Evolutionary conservation across 2,797 vertebrate genomes (phyloP).

Genomic region (Chloroceryle amazona): DNA sequence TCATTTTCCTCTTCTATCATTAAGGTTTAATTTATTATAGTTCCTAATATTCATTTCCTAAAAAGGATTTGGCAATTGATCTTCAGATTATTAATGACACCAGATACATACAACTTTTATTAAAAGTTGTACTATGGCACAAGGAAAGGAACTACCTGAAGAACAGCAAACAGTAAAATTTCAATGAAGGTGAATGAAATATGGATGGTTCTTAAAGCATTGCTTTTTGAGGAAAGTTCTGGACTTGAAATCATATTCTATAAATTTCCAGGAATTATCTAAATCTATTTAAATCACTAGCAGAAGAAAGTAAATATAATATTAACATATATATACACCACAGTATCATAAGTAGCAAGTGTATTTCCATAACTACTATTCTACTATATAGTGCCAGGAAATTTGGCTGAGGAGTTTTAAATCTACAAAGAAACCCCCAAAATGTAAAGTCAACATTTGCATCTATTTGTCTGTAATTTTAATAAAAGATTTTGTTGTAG

Average conservation of each 20-base stretch:
- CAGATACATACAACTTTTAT: constrained; percentile 61
- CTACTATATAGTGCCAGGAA: neutral
- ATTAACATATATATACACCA: neutral
- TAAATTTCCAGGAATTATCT: neutral
- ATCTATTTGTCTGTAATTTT: neutral
- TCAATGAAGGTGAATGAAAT: constrained; percentile 17
- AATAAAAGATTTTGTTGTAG: neutral
- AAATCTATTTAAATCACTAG: neutral
- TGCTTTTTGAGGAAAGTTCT: neutral
- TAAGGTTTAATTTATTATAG: constrained; percentile 70
- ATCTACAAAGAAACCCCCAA: neutral
- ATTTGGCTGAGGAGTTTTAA: neutral
- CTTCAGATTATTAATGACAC: constrained; percentile 69
- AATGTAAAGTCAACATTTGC: neutral
- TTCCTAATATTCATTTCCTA: constrained; percentile 60
- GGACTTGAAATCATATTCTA: neutral
- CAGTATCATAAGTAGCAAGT: neutral
- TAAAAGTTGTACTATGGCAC: constrained; percentile 49
- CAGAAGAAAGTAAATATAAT: neutral
- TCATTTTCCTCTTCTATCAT: constrained; percentile 34
- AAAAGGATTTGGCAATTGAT: constrained; percentile 70
- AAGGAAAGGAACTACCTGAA: constrained; percentile 46
- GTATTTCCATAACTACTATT: neutral
- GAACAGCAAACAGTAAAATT: constrained; percentile 57
- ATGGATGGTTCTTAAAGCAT: neutral